phyloP scores from a whole-genome alignment of 2,113 vertebrate species.

The Muscicapa adusta region DNA sequence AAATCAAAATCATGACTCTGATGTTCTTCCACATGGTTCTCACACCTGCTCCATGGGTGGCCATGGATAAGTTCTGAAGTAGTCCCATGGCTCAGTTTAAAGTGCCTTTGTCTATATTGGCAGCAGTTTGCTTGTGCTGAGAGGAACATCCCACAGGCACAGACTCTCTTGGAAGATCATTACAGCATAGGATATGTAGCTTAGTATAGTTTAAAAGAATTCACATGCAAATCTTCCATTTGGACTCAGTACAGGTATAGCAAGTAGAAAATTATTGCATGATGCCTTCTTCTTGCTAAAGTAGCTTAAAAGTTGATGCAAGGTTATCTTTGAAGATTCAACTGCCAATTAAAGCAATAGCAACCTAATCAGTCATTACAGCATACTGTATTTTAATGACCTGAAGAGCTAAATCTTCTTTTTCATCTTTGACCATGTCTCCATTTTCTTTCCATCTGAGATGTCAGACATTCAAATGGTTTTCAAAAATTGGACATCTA shows the following conservation, averaged over 20 bases:
- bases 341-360: neutral
- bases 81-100: neutral
- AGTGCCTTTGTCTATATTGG: neutral
- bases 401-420: neutral
- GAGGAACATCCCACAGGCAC: neutral
- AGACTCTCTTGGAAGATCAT: neutral
- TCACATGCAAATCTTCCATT: neutral
- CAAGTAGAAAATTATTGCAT: neutral
- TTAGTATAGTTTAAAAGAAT: neutral
- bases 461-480: neutral
- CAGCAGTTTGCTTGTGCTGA: neutral
- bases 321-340: slow-evolving; percentile 19
- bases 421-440: neutral
- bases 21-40: neutral
- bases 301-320: neutral
- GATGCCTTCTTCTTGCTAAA: neutral
- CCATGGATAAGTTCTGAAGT: neutral
- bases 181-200: neutral
- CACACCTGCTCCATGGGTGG: neutral
- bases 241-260: neutral
- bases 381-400: neutral
- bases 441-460: neutral
- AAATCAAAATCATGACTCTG: neutral
- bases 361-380: neutral
- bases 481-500: neutral